Evolutionary conservation across 2,113 vertebrate species (phyloP).

Genomic region (Triplophysa siluroides): DNA sequence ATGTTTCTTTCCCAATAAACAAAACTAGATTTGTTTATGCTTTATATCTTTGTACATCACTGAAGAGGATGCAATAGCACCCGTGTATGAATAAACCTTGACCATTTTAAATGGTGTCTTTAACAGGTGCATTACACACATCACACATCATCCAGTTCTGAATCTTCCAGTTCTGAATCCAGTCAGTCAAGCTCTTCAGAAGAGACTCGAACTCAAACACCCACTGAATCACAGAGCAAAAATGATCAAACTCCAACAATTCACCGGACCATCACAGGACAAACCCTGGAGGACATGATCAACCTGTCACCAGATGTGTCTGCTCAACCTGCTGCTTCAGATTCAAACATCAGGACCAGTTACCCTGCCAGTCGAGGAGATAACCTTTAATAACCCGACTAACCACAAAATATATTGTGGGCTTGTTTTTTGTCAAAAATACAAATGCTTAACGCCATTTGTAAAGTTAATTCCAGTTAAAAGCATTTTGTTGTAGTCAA

Average conservation of each 20-base stretch:
- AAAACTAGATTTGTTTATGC: too few relatives aligned
- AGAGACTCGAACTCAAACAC: neutral
- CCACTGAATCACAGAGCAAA: neutral
- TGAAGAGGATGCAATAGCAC: too few relatives aligned
- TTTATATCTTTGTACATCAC: too few relatives aligned
- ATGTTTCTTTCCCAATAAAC: too few relatives aligned
- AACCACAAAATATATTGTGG: neutral
- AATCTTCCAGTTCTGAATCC: conserved; percentile 55
- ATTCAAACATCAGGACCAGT: neutral
- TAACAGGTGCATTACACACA: conserved; percentile 38
- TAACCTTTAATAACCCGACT: too few relatives aligned
- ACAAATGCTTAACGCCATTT: too few relatives aligned
- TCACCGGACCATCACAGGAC: neutral
- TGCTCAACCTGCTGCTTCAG: neutral
- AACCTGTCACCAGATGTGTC: neutral
- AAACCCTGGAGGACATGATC: neutral
- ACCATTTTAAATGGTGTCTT: neutral
- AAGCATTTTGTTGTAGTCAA: too few relatives aligned
- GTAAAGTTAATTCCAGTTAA: too few relatives aligned
- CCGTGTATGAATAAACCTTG: too few relatives aligned
- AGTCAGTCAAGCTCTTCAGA: conserved; percentile 56
- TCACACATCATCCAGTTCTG: conserved; percentile 1
- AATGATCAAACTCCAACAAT: neutral
- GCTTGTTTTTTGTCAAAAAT: too few relatives aligned
- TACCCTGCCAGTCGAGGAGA: too few relatives aligned